These are phyloP conservation scores for Lytechinus pictus DNA, from an alignment of 35 echinoderm and acorn worm genomes.

Conservation along the genomic window DNA sequence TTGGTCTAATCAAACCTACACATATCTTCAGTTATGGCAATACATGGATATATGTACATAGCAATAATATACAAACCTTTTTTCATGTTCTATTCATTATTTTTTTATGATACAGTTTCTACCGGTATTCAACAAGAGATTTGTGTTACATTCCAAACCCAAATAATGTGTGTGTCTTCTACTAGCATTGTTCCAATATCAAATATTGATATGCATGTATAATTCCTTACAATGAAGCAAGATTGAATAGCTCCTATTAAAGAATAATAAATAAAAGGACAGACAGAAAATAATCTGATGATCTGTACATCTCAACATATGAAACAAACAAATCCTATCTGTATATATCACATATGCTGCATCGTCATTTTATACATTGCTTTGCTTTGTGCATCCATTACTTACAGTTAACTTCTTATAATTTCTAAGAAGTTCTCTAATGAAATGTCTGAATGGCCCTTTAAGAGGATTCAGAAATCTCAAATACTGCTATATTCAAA, in stretches of 20 bases:
- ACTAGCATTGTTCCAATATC: background rate
- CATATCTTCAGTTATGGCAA: background rate
- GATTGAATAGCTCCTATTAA: background rate
- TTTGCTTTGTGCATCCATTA: background rate
- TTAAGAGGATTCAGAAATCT: background rate
- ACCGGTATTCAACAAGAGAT: background rate
- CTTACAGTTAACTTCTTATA: no score
- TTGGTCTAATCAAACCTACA: constrained; percentile 18
- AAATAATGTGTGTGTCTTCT: background rate
- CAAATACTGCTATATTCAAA: background rate
- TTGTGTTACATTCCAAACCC: background rate
- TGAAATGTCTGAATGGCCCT: background rate
- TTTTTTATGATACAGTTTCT: background rate
- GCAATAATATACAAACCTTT: constrained; percentile 46
- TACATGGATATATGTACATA: constrained; percentile 43
- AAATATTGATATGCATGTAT: background rate
- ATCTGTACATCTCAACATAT: background rate
- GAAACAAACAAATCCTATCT: background rate
- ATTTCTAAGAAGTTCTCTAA: background rate
- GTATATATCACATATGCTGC: background rate
- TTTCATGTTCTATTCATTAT: background rate
- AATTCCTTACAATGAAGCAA: background rate
- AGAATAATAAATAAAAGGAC: background rate
- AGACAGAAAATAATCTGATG: background rate
- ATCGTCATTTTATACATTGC: background rate